phyloP scores from a whole-genome alignment of 2,113 vertebrate species.

The Sardina pilchardus region DNA sequence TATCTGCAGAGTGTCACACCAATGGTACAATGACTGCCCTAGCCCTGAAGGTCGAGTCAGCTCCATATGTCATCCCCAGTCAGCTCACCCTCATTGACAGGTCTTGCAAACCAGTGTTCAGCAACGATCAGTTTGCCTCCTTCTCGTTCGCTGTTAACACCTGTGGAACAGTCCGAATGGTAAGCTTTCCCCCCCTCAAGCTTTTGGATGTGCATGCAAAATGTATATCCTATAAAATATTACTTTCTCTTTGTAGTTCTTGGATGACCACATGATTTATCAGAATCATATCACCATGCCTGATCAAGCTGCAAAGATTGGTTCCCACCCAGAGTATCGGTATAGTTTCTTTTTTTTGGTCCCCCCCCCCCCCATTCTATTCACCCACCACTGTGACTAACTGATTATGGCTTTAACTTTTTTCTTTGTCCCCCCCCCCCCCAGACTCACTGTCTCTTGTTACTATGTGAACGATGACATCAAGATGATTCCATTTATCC shows the following conservation, averaged over 20 bases:
- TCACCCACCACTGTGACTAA: too few relatives aligned
- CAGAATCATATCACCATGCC: constrained; percentile 65
- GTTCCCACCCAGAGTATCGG: constrained; percentile 58
- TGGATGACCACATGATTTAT: constrained; percentile 64
- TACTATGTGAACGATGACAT: constrained; percentile 64
- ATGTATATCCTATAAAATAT: too few relatives aligned
- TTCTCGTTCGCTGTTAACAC: constrained; percentile 65
- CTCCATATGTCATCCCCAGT: constrained; percentile 49
- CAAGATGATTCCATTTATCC: constrained; percentile 45
- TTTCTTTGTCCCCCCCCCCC: background rate
- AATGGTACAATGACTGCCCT: constrained; percentile 69
- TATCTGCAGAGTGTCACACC: constrained; percentile 61
- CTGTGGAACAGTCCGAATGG: constrained; percentile 71
- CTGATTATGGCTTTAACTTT: background rate
- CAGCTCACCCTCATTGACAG: constrained; percentile 64
- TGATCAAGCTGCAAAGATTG: background rate
- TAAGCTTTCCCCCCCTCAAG: constrained; percentile 30
- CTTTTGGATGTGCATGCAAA: background rate
- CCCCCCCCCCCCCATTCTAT: fast-evolving
- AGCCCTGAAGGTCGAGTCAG: constrained; percentile 69
- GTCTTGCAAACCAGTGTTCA: constrained; percentile 64
- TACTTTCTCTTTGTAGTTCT: constrained; percentile 58
- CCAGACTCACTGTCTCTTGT: constrained; percentile 65
- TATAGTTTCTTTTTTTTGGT: background rate
- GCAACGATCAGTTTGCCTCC: constrained; percentile 60